Conservation (phyloP, 2,888 invertebrate species). For the Prenolepis imparis region DNA sequence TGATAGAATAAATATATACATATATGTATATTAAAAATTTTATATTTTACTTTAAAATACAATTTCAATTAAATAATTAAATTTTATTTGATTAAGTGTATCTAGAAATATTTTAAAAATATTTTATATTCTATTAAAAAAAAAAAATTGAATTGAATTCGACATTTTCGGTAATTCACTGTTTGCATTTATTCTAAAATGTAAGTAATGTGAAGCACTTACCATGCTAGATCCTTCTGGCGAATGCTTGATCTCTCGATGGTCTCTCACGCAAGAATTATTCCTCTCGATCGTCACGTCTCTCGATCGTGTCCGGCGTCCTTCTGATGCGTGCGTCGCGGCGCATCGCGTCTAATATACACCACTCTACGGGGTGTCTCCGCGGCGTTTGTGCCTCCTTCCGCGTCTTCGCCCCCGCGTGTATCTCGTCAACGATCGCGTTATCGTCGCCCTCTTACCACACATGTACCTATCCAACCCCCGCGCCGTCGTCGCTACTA, state of each 20-base stretch:
- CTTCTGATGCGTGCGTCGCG: slow-evolving; percentile 82
- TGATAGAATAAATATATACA: too few relatives aligned
- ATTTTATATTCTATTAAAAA: background rate
- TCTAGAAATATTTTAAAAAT: background rate
- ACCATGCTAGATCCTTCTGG: slow-evolving; percentile 8
- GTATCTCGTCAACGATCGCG: slow-evolving; percentile 84
- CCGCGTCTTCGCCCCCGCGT: slow-evolving; percentile 65
- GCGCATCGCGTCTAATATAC: slow-evolving; percentile 83
- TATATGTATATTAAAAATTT: background rate
- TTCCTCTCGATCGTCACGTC: slow-evolving; percentile 12
- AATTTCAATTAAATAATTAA: background rate
- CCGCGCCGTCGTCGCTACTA: slow-evolving; percentile 40
- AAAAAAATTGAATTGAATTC: background rate
- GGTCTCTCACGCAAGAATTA: background rate
- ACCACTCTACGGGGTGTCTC: slow-evolving; percentile 81
- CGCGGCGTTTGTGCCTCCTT: slow-evolving; percentile 76
- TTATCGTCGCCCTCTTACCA: slow-evolving; percentile 60
- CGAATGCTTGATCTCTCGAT: background rate
- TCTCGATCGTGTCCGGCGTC: slow-evolving; percentile 66
- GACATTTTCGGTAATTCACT: background rate
- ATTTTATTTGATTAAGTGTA: background rate
- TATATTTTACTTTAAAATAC: background rate
- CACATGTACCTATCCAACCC: slow-evolving; percentile 28
- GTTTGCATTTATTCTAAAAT: background rate
- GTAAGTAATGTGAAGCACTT: background rate